Percentiles rank a stretch among this genome's conserved stretches.
These are phyloP conservation scores for Atherinomorus stipes DNA, from an alignment of 2,113 vertebrate genomes.

Conservation along the genomic window DNA sequence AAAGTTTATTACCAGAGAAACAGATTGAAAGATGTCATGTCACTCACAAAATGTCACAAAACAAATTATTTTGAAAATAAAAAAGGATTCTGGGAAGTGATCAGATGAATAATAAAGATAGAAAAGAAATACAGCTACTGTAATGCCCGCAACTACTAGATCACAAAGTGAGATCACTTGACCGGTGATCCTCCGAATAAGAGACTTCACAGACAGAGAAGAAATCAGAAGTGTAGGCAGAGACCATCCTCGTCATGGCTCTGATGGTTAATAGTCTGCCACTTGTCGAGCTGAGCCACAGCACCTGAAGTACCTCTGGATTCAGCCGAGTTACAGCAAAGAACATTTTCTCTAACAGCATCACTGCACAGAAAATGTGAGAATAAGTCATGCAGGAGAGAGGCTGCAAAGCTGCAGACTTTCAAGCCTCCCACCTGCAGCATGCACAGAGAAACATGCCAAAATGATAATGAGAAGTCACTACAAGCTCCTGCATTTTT, in stretches of 20 bases:
- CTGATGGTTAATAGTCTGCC: slow-evolving; percentile 52
- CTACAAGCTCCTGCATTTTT: neutral
- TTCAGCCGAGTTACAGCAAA: slow-evolving; percentile 48
- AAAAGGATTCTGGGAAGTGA: neutral
- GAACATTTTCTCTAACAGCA: slow-evolving; percentile 41
- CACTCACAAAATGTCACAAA: neutral
- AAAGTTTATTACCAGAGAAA: slow-evolving; percentile 15
- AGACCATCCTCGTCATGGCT: slow-evolving; percentile 39
- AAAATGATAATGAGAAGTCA: neutral
- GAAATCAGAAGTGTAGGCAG: slow-evolving; percentile 52
- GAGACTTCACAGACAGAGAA: slow-evolving; percentile 52
- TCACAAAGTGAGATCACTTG: slow-evolving; percentile 34
- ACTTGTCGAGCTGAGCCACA: slow-evolving; percentile 50
- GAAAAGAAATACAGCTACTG: neutral
- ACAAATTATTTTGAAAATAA: slow-evolving; percentile 5
- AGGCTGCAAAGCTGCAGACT: slow-evolving; percentile 35
- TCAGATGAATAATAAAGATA: slow-evolving; percentile 13
- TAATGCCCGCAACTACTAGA: slow-evolving; percentile 24
- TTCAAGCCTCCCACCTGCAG: slow-evolving; percentile 29
- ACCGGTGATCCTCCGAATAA: slow-evolving; percentile 54
- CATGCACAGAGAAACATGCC: slow-evolving; percentile 22
- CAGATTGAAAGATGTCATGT: neutral
- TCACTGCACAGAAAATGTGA: slow-evolving; percentile 29
- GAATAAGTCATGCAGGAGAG: slow-evolving; percentile 19
- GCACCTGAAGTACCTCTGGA: slow-evolving; percentile 57